Base-by-base conservation (phyloP, 2,113 vertebrate species). In the Caracal caracal region DNA sequence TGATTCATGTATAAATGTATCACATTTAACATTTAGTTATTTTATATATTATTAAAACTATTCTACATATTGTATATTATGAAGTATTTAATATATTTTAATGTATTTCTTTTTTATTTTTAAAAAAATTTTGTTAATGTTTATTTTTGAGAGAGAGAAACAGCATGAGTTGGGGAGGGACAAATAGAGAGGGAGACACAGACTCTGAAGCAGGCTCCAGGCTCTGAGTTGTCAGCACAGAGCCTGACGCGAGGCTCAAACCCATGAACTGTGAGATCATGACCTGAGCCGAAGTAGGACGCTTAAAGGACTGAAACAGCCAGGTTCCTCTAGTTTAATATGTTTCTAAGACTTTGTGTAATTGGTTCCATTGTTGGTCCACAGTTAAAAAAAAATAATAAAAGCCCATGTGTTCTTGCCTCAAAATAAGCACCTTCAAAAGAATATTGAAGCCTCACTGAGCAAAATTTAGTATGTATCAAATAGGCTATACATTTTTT, bases 371-470 rank as follows among this genome's bases (percentile, higher is more conserved):
- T 78, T 68, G 17, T 43, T 84, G 5, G 84, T 70, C 10, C 53
- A 17, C 12, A 73, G 9, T 68, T n/a, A 3, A 65, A 35, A 33
- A 33, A 63, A 80, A 49, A 30, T 51, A 78, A 53, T 47, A 68
- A 66, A 59, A 24, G 3, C 1, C 0, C 3, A 53, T 0, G 6
- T n/a, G 0, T 75, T 17, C 3, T 80, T 61, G n/a, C 10, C 37
- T 94, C 19, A 65, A 47, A 80, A 49, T 53, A 90, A 89, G 66
- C 6, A 85, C 5, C 65, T 53, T 90, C 9, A 13, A 84, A 63
- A 35, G 10, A 51, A 26, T 53, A 17, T 68, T 3, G 33, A 95
- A 24, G 10, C 20, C 4, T n/a, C 56, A 68, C 37, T 19, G 6
- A 7, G 5, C 4, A 85, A 53, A 47, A 84, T 47, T 78, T 40